Base-by-base conservation (phyloP, 2,113 vertebrate species). In the Perognathus longimembris region DNA sequence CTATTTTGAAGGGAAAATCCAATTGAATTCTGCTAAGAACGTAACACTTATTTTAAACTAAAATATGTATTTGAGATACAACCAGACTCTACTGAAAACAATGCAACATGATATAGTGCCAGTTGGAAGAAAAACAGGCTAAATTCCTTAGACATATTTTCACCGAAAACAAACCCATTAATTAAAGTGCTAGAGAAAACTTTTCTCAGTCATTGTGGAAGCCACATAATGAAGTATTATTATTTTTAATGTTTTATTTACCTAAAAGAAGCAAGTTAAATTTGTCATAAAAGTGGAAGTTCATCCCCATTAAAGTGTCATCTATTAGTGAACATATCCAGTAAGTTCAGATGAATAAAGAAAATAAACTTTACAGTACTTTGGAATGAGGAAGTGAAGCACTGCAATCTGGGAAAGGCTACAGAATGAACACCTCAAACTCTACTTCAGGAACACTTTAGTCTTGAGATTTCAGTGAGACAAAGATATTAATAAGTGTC, bases 211-310 rank as follows among this genome's bases (percentile, higher is more conserved):
- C 64, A 32, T 54, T 95, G 67, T 88, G 85, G 57, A 21, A 74
- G 32, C 50, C 87, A 93, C 8, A 90, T 61, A 92, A 50, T 96
- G 89, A 75, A 93, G 74, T 96, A 18, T 45, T 93, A 18, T 77
- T 17, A 97, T 95, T 64, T 79, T 71, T 96, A n/a, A n/a, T 96
- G 97, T 97, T 76, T 97, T 76, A 96, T 95, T 96, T 89, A 96
- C 90, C 76, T 95, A 95, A 96, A 8, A 69, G 90, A 96, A 70
- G 91, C 92, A 2, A 22, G 69, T 96, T 97, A 95, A 97, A 96
- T 97, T 97, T 97, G 94, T 96, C 90, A 95, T 73, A 93, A 95
- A 97, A 96, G 92, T 97, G 77, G 80, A 97, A 95, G 92, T 95
- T 96, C 95, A 86, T 89, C 78, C 80, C 81, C 57, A 91, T 75